Evolutionary conservation across 2,888 invertebrate genomes (phyloP).

Genomic region (Dromius quadrimaculatus): DNA sequence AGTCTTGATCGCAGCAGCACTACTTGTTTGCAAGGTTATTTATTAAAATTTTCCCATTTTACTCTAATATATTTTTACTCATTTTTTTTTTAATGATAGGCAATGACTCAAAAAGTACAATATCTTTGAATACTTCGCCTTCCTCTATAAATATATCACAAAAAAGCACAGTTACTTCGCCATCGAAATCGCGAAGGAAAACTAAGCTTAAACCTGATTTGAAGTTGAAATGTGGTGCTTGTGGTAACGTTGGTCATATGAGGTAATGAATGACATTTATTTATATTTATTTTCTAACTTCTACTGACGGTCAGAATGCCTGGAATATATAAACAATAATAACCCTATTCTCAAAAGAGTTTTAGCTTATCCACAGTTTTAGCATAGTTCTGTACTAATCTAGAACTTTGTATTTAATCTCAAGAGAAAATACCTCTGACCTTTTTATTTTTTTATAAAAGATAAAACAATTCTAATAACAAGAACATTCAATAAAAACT

Average conservation of each 20-base stretch:
- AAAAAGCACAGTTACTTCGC: slow-evolving; percentile 69
- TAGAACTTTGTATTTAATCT: no score
- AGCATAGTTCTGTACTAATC: no score
- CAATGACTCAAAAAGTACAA: slow-evolving; percentile 39
- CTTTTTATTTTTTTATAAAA: no score
- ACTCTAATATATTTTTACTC: neutral
- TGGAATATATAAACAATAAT: no score
- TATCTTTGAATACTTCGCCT: slow-evolving; percentile 52
- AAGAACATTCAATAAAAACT: no score
- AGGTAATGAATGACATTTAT: slow-evolving; percentile 64
- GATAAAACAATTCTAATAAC: no score
- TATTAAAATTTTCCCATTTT: neutral
- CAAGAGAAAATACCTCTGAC: no score
- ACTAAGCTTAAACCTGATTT: slow-evolving; percentile 90
- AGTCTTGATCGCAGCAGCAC: slow-evolving; percentile 52
- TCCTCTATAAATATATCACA: slow-evolving; percentile 58
- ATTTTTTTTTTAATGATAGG: slow-evolving; percentile 50
- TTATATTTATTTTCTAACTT: neutral
- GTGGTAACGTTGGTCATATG: slow-evolving; percentile 88
- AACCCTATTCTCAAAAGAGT: no score
- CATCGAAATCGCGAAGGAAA: slow-evolving; percentile 77
- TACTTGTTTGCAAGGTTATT: slow-evolving; percentile 56
- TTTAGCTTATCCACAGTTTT: no score
- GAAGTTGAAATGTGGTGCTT: slow-evolving; percentile 96
- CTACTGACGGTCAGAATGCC: neutral